Evolutionary conservation across 2,888 invertebrate species (phyloP).

Genomic region (Macaria notata): DNA sequence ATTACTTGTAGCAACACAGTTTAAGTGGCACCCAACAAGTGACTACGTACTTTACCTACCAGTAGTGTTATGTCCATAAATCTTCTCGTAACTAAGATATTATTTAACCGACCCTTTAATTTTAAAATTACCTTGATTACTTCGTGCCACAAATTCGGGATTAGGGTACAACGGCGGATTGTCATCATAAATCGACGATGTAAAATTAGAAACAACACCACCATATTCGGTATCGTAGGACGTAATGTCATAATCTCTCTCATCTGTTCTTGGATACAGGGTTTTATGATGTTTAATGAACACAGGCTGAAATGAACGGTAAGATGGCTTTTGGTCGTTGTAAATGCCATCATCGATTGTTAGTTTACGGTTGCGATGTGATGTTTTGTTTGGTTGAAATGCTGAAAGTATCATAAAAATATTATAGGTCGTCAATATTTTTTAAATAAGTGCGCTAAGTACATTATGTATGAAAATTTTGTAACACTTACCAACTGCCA

Average conservation of each 20-base stretch:
- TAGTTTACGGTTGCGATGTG: constrained; percentile 55
- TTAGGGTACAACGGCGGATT: constrained; percentile 76
- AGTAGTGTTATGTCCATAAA: no score
- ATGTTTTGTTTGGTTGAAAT: constrained; percentile 59
- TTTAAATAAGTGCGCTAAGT: no score
- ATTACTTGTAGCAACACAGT: no score
- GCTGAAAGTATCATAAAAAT: constrained; percentile 42
- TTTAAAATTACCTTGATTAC: constrained; percentile 56
- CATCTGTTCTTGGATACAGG: constrained; percentile 61
- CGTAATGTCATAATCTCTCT: constrained; percentile 69
- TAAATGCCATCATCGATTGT: constrained; percentile 55
- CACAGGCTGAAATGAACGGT: constrained; percentile 68
- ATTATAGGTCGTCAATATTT: no score
- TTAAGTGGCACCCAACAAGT: no score
- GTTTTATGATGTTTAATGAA: constrained; percentile 64
- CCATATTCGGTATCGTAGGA: constrained; percentile 74
- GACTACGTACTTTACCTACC: no score
- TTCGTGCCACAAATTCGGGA: constrained; percentile 67
- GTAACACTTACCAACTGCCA: constrained; percentile 9
- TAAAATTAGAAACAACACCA: constrained; percentile 75
- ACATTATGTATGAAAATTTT: constrained; percentile 4
- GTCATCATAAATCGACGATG: constrained; percentile 76
- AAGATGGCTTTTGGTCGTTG: constrained; percentile 61
- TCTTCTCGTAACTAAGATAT: no score
- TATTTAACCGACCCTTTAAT: no score